Percentiles rank a stretch among this genome's conserved stretches.
Evolutionary conservation across 2,888 invertebrate species (phyloP).

Genomic region (Atherix ibis): DNA sequence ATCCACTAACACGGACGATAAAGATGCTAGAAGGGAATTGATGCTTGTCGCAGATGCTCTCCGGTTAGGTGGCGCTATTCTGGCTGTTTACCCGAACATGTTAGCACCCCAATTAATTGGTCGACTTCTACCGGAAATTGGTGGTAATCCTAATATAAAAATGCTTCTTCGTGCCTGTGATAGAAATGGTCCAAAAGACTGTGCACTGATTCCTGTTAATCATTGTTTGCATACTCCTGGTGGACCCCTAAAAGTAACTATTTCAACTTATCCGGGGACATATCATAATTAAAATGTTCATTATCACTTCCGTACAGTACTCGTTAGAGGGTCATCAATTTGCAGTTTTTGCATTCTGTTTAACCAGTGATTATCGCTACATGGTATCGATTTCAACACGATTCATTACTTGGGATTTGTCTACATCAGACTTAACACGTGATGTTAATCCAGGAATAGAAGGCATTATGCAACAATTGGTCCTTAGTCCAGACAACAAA

Average conservation of each 20-base stretch:
- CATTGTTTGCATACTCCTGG: slow-evolving; percentile 98
- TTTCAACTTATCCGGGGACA: neutral
- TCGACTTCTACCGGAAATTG: slow-evolving; percentile 80
- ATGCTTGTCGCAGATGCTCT: slow-evolving; percentile 87
- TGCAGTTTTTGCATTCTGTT: slow-evolving; percentile 82
- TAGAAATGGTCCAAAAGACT: slow-evolving; percentile 71
- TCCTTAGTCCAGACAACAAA: slow-evolving; percentile 86
- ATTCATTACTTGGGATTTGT: slow-evolving; percentile 93
- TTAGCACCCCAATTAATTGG: slow-evolving; percentile 87
- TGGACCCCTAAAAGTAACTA: slow-evolving; percentile 74
- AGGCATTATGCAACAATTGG: slow-evolving; percentile 90
- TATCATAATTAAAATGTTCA: neutral
- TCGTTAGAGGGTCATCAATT: slow-evolving; percentile 97
- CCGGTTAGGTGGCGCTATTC: slow-evolving; percentile 83
- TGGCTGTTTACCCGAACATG: slow-evolving; percentile 88
- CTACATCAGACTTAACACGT: slow-evolving; percentile 86
- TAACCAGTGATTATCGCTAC: slow-evolving; percentile 81
- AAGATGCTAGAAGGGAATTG: slow-evolving; percentile 59
- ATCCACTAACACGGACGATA: slow-evolving; percentile 60
- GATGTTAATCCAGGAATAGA: slow-evolving; percentile 87
- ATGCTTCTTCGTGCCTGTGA: slow-evolving; percentile 84
- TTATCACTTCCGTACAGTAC: slow-evolving; percentile 41
- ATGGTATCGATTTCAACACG: slow-evolving; percentile 93
- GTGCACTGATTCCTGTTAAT: slow-evolving; percentile 80
- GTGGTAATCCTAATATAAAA: slow-evolving; percentile 63